Conservation (phyloP, 2,113 vertebrate species). For the Coptodon rendalli region DNA sequence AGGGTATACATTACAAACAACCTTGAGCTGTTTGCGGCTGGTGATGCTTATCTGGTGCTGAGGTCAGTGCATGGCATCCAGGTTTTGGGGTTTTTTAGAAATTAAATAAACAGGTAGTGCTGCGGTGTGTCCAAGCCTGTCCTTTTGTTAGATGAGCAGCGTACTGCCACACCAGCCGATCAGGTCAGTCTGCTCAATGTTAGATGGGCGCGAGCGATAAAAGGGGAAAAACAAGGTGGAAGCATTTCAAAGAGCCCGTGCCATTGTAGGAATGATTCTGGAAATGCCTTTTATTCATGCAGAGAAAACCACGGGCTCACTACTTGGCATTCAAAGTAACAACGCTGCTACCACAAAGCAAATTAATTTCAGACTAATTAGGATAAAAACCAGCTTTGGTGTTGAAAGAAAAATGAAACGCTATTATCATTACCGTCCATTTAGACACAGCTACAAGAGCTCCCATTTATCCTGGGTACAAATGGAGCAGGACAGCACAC, state of each 20-base stretch:
- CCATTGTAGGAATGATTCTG: neutral
- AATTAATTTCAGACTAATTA: slow-evolving; percentile 60
- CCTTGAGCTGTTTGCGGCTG: slow-evolving; percentile 53
- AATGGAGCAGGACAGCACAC: neutral
- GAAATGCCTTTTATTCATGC: neutral
- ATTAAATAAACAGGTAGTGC: neutral
- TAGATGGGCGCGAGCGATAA: slow-evolving; percentile 41
- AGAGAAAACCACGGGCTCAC: neutral
- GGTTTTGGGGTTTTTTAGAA: neutral
- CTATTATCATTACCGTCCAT: slow-evolving; percentile 44
- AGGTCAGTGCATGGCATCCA: slow-evolving; percentile 44
- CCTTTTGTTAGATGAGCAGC: slow-evolving; percentile 21
- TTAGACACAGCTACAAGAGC: slow-evolving; percentile 11
- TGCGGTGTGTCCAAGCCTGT: neutral
- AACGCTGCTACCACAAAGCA: slow-evolving; percentile 26
- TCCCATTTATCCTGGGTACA: slow-evolving; percentile 11
- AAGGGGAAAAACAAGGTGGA: neutral
- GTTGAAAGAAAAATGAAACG: slow-evolving; percentile 35
- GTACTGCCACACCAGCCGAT: neutral
- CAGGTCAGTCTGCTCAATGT: slow-evolving; percentile 33
- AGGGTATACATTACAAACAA: slow-evolving; percentile 54
- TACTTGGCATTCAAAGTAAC: slow-evolving; percentile 30
- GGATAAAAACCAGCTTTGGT: slow-evolving; percentile 39
- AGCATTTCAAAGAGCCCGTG: neutral
- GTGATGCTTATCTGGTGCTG: slow-evolving; percentile 54